phyloP scores from a whole-genome alignment of 2,797 vertebrate species.

The Falco novaeseelandiae region DNA sequence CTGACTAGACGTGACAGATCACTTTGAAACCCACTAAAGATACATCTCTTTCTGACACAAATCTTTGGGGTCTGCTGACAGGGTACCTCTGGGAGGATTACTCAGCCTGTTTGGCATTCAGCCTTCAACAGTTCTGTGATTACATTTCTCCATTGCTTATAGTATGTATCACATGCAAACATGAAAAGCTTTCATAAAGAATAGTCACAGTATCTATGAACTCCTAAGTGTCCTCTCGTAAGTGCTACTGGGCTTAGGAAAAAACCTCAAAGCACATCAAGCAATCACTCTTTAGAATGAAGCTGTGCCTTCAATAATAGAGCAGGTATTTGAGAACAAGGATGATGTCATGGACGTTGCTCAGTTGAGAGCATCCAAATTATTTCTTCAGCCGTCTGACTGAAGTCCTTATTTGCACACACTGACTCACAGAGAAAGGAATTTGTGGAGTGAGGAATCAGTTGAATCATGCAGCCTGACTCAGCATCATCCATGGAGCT shows the following conservation, averaged over 20 bases:
- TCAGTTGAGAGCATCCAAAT: background rate
- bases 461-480: slow-evolving; percentile 24
- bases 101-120: background rate
- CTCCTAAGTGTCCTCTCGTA: background rate
- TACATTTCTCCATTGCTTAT: background rate
- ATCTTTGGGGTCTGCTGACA: background rate
- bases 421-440: slow-evolving; percentile 20
- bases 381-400: slow-evolving; percentile 33
- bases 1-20: background rate
- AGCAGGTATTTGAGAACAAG: background rate
- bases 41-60: background rate
- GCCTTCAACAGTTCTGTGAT: background rate
- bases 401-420: slow-evolving; percentile 19
- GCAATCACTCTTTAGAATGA: background rate
- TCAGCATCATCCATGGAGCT: background rate
- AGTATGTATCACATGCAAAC: background rate
- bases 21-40: background rate
- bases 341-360: background rate
- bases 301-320: background rate
- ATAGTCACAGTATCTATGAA: background rate
- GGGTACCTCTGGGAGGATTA: background rate
- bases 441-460: background rate
- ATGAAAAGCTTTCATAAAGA: background rate
- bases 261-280: background rate
- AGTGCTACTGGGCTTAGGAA: background rate